These are phyloP conservation scores for Ophion ventricosus DNA, from an alignment of 2,888 invertebrate species.

Conservation along the genomic window DNA sequence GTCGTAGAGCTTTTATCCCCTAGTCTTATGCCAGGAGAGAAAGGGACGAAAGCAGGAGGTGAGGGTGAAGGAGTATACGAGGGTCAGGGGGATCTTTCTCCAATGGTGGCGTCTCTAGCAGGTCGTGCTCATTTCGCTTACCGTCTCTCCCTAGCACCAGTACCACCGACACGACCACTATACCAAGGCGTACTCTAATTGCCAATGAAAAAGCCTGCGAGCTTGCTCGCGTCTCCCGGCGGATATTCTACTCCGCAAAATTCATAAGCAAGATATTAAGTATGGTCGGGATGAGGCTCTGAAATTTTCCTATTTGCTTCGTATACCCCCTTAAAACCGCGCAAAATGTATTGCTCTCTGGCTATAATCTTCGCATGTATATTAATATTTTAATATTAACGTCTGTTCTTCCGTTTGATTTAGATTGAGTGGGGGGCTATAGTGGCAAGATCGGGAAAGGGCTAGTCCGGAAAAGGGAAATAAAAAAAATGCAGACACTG, in stretches of 20 bases:
- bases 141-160: conserved; percentile 38
- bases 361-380: conserved; percentile 26
- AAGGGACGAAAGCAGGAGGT: neutral
- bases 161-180: conserved; percentile 36
- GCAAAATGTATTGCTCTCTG: conserved; percentile 6
- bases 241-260: conserved; percentile 57
- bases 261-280: conserved; percentile 65
- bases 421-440: too few species aligned
- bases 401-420: conserved; percentile 18
- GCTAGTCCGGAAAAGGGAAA: neutral
- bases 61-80: neutral
- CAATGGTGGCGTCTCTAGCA: conserved; percentile 37
- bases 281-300: conserved; percentile 35
- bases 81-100: neutral
- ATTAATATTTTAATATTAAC: conserved; percentile 22
- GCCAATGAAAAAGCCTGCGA: conserved; percentile 69
- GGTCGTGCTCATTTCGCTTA: conserved; percentile 62
- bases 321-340: conserved; percentile 14
- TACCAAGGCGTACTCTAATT: conserved; percentile 66
- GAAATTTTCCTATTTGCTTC: conserved; percentile 41
- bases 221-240: conserved; percentile 46
- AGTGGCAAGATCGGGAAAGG: too few species aligned
- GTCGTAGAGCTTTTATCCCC: conserved; percentile 59
- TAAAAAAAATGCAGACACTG: too few species aligned
- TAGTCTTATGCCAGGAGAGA: conserved; percentile 14